A percentile compares a stretch with the other conserved stretches of the same genome.
phyloP scores from a whole-genome alignment of 1,140 invertebrate genomes.

The Diploscapter pachys region DNA sequence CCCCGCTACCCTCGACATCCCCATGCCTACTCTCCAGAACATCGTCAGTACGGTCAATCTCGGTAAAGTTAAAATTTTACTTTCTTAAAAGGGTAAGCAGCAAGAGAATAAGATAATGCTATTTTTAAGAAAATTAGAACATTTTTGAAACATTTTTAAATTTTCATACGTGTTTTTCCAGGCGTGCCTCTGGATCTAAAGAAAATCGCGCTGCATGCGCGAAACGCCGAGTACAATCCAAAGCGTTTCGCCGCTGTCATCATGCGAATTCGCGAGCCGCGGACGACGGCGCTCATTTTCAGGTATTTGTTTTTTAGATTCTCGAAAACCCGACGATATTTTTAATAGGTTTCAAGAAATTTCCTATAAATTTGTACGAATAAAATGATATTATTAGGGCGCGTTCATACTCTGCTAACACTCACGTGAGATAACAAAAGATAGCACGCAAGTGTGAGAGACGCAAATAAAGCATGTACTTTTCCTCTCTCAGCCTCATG shows the following conservation, averaged over 20 bases:
- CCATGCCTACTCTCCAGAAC: conserved; percentile 53
- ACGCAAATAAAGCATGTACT: too few relatives aligned
- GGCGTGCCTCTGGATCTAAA: conserved; percentile 80
- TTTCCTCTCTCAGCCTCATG: too few relatives aligned
- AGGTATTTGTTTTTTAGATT: too few relatives aligned
- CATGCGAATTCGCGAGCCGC: conserved; percentile 91
- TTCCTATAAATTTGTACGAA: too few relatives aligned
- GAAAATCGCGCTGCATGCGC: conserved; percentile 94
- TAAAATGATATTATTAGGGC: too few relatives aligned
- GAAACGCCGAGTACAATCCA: conserved; percentile 99
- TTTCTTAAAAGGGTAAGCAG: background rate
- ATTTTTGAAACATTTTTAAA: background rate
- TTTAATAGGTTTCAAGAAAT: too few relatives aligned
- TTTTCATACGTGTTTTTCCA: conserved; percentile 27
- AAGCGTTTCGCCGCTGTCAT: conserved; percentile 99
- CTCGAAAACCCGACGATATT: too few relatives aligned
- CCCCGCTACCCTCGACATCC: conserved; percentile 37
- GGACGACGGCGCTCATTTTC: conserved; percentile 97
- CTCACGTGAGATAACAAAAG: too few relatives aligned
- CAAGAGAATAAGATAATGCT: background rate
- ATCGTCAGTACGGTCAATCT: conserved; percentile 59
- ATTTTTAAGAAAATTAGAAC: background rate
- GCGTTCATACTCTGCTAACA: too few relatives aligned
- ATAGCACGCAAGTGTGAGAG: too few relatives aligned
- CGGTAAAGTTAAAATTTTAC: conserved; percentile 29